These are phyloP conservation scores for Euthynnus affinis DNA, from an alignment of 2,797 vertebrate species.

Conservation along the genomic window DNA sequence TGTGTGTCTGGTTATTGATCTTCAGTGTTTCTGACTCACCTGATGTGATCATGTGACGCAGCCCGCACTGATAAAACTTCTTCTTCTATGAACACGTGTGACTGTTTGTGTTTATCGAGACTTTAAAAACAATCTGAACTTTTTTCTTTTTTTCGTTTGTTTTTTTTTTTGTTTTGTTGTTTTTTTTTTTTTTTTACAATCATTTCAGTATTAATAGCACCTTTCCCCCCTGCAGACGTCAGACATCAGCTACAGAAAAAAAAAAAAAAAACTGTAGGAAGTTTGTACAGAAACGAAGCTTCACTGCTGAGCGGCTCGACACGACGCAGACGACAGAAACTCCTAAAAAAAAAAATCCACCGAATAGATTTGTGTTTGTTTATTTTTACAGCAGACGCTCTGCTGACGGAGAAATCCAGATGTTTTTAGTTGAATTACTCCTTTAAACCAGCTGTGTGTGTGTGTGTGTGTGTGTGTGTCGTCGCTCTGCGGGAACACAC, in stretches of 20 bases:
- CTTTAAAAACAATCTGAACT: background rate
- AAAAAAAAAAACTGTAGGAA: background rate
- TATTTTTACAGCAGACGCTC: too few relatives aligned
- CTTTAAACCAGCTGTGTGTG: background rate
- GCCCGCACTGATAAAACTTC: background rate
- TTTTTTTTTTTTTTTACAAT: too few relatives aligned
- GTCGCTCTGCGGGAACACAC: too few relatives aligned
- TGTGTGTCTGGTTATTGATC: too few relatives aligned
- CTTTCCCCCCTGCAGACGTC: slow-evolving; percentile 23
- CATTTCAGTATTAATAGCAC: slow-evolving; percentile 39
- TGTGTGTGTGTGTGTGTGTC: too few relatives aligned
- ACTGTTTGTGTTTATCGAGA: background rate
- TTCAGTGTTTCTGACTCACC: too few relatives aligned
- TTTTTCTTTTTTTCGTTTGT: too few relatives aligned
- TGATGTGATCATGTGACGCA: too few relatives aligned
- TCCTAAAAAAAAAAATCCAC: background rate
- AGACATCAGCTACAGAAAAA: background rate
- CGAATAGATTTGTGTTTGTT: too few relatives aligned
- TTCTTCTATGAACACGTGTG: background rate
- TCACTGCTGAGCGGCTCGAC: background rate
- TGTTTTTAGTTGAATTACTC: background rate
- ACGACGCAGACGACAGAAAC: background rate
- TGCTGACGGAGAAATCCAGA: too few relatives aligned
- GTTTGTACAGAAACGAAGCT: too few relatives aligned
- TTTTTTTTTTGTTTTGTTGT: too few relatives aligned